Conservation (phyloP, 2,888 invertebrate species). For the Synergus umbraculus region DNA sequence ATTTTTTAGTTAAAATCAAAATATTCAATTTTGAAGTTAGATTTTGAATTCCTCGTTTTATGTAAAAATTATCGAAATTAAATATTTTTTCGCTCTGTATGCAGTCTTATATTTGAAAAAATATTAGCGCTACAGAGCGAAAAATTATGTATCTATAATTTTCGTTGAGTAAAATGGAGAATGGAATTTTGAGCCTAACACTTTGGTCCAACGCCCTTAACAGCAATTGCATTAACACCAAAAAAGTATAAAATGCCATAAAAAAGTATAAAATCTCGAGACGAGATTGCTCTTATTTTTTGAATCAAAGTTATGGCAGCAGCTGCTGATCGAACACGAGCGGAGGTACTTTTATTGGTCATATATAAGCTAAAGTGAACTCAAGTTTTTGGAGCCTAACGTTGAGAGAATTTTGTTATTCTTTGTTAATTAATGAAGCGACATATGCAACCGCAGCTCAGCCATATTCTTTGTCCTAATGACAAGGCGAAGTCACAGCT, state of each 20-base stretch:
- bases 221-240: background rate
- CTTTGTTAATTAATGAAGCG: slow-evolving; percentile 42
- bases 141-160: no score
- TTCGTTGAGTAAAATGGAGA: no score
- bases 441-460: slow-evolving; percentile 48
- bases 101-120: no score
- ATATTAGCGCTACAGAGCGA: no score
- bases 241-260: background rate
- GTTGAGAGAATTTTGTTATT: slow-evolving; percentile 33
- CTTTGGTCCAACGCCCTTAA: no score
- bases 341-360: slow-evolving; percentile 26
- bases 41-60: no score
- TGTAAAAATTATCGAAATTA: no score
- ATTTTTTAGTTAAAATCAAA: no score
- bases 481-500: slow-evolving; percentile 70
- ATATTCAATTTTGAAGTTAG: no score
- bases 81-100: no score
- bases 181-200: no score
- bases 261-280: background rate
- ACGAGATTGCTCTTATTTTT: background rate
- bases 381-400: background rate
- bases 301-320: slow-evolving; percentile 21
- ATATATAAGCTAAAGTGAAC: background rate
- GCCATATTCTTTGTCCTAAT: slow-evolving; percentile 71
- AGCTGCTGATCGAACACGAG: slow-evolving; percentile 11